Base-by-base conservation (phyloP, 1,140 invertebrate genomes). In the Bombus affinis region DNA sequence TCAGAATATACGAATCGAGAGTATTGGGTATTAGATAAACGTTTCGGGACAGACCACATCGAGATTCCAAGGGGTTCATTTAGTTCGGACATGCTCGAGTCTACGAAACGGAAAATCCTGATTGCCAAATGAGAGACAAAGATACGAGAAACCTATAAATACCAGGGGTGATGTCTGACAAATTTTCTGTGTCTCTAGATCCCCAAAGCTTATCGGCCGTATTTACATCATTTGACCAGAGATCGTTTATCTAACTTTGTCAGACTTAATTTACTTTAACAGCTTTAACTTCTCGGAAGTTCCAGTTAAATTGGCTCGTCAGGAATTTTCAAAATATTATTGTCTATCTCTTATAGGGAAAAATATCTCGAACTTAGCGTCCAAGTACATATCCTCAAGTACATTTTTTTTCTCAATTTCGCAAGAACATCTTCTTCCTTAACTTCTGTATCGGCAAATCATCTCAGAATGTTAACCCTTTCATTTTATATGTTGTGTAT, bases 1-100 rank as follows among this genome's bases (percentile, higher is more conserved):
- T 83, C 84, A 81, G 88, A 75, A 86, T 77, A 77, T 73, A 75
- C 82, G 82, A 87, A 88, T 72, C 76, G 32, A 71, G 32, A 79
- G 82, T 81, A 68, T 68, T 5, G 39, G 83, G 86, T 77, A 91
- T 91, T 91, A 91, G 90, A 89, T 91, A 91, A 91, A 91, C 89
- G 90, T 87, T 91, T 90, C 87, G 80, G 75, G 88, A 72, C 62
- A n/a, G 72, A 87, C 86, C 89, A 73, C 80, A 62, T 81, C 80
- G 85, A 86, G 90, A 91, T 89, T 91, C 85, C 86, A 62, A 81
- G 37, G 84, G 89, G 87, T 86, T 83, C 88, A 66, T 83, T 87
- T 81, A 80, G 74, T 85, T 90, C 80, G 79, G 85, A 74, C 88
- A 87, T 72, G 71, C 74, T 85, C 82, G 57, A 62, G 86, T 80